Percentiles rank a stretch among this genome's conserved stretches.
phyloP scores from a whole-genome alignment of 2,113 vertebrate genomes.

The Semicossyphus pulcher region DNA sequence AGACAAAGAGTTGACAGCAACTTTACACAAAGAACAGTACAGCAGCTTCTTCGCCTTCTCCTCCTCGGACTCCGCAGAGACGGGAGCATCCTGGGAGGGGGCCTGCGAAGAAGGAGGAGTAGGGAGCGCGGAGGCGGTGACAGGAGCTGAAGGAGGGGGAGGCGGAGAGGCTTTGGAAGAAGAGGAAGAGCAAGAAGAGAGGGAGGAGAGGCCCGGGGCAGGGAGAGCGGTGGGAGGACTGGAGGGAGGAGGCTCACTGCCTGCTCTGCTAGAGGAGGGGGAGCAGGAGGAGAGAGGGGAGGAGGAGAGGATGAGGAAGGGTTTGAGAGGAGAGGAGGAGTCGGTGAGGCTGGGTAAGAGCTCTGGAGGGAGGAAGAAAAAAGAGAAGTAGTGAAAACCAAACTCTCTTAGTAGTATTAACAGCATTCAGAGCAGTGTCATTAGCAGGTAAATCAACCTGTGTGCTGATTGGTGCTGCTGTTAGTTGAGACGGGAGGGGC shows the following conservation, averaged over 20 bases:
- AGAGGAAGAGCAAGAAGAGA: constrained; percentile 34
- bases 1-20: constrained; percentile 97
- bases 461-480: constrained; percentile 51
- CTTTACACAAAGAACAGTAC: constrained; percentile 99
- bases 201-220: constrained; percentile 53
- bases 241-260: constrained; percentile 68
- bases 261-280: constrained; percentile 59
- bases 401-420: background rate
- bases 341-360: constrained; percentile 36
- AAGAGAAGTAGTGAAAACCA: background rate
- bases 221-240: constrained; percentile 67
- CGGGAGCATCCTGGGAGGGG: constrained; percentile 60
- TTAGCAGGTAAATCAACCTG: constrained; percentile 47
- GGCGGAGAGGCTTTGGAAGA: constrained; percentile 59
- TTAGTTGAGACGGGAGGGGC: constrained; percentile 16
- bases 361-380: constrained; percentile 32
- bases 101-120: constrained; percentile 41
- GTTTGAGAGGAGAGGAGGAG: constrained; percentile 47
- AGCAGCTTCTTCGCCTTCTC: constrained; percentile 97
- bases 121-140: constrained; percentile 35
- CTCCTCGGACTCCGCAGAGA: constrained; percentile 89
- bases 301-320: constrained; percentile 50
- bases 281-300: constrained; percentile 56
- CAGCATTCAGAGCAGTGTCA: background rate
- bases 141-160: constrained; percentile 21